Conservation (phyloP, 2,797 vertebrate genomes). For the Darevskia mixta region DNA sequence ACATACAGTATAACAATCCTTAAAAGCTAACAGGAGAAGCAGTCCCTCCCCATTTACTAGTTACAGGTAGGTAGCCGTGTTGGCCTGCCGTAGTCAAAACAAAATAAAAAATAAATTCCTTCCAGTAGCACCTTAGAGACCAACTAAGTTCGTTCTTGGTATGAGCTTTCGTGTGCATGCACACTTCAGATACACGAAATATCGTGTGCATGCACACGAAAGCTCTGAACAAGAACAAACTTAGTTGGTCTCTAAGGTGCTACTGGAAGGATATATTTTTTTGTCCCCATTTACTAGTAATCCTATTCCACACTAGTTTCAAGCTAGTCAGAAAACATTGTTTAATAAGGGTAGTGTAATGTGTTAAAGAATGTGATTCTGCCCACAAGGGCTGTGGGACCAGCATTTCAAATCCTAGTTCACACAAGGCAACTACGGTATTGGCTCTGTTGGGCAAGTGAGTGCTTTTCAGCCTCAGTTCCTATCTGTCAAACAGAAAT, state of each 20-base stretch:
- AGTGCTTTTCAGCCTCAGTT: neutral
- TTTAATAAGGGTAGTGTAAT: neutral
- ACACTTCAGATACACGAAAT: too few relatives aligned
- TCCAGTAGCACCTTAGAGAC: too few relatives aligned
- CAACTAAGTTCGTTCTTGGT: too few relatives aligned
- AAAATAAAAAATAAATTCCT: too few relatives aligned
- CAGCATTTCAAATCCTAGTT: neutral
- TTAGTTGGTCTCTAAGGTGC: too few relatives aligned
- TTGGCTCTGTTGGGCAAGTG: neutral
- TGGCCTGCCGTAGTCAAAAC: too few relatives aligned
- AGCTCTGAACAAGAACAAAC: too few relatives aligned
- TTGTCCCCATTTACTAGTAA: neutral
- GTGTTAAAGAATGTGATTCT: neutral
- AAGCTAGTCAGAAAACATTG: neutral
- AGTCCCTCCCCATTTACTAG: neutral
- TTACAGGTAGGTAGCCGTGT: too few relatives aligned
- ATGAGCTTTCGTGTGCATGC: too few relatives aligned
- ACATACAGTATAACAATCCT: neutral
- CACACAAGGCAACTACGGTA: neutral
- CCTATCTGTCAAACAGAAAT: neutral
- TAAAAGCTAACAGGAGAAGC: neutral
- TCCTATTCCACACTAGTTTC: neutral
- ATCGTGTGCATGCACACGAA: too few relatives aligned
- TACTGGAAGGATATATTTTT: too few relatives aligned
- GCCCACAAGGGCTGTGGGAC: neutral